Evolutionary conservation across 2,797 vertebrate genomes (phyloP).

Genomic region (Carduelis carduelis): DNA sequence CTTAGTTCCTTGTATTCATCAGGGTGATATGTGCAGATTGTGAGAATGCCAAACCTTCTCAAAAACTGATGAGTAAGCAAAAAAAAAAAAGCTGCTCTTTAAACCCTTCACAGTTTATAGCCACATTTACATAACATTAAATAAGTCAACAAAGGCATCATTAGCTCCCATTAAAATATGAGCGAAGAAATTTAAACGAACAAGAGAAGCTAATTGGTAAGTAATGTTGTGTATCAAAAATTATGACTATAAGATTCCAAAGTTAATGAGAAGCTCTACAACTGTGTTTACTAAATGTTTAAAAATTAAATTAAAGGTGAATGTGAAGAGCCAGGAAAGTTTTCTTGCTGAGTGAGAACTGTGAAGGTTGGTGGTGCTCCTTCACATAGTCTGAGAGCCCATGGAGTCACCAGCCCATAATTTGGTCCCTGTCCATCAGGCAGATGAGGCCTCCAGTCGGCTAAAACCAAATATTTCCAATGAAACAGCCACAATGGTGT

Average conservation of each 20-base stretch:
- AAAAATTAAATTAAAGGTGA: conserved; percentile 81
- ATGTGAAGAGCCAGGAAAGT: conserved; percentile 61
- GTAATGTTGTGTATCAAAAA: conserved; percentile 99
- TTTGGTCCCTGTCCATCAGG: not conserved
- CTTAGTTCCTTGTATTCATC: conserved; percentile 58
- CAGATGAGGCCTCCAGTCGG: not conserved
- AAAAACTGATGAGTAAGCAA: conserved; percentile 75
- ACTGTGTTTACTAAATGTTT: conserved; percentile 92
- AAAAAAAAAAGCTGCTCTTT: conserved; percentile 74
- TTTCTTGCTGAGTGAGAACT: not conserved
- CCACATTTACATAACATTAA: conserved; percentile 85
- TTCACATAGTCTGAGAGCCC: not conserved
- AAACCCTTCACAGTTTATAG: conserved; percentile 82
- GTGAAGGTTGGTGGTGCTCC: not conserved
- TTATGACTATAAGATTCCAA: conserved; percentile 91
- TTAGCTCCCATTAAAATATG: conserved; percentile 98
- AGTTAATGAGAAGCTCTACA: conserved; percentile 91
- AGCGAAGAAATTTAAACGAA: conserved; percentile 92
- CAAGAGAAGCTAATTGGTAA: conserved; percentile 97
- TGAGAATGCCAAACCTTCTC: conserved; percentile 64
- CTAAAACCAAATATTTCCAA: not conserved
- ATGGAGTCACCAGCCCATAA: not conserved
- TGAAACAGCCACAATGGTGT: not conserved
- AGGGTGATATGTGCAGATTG: conserved; percentile 67
- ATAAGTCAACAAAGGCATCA: conserved; percentile 93